A percentile compares a stretch with the other conserved stretches of the same genome.
These are phyloP conservation scores for Diorhabda elongata DNA, from an alignment of 1,140 invertebrate species.

Conservation along the genomic window DNA sequence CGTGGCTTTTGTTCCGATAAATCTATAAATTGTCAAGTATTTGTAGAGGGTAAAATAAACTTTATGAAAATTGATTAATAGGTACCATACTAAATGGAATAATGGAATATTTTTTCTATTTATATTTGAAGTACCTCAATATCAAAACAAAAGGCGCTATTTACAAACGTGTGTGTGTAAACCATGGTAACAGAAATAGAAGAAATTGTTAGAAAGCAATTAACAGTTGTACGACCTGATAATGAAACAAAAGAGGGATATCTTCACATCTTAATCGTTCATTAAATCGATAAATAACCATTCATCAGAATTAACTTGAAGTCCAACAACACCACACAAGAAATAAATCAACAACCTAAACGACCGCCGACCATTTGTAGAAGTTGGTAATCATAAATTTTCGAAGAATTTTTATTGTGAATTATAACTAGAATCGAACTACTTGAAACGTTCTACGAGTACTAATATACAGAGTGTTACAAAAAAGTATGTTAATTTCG, in stretches of 20 bases:
- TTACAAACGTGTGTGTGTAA: too few species aligned
- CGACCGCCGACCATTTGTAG: constrained; percentile 5
- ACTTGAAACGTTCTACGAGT: background rate
- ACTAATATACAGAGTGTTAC: too few species aligned
- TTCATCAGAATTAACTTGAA: background rate
- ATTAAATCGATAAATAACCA: constrained; percentile 7
- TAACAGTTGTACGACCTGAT: background rate
- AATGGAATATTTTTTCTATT: too few species aligned
- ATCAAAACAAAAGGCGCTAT: too few species aligned
- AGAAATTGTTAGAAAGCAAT: background rate
- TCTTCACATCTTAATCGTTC: background rate
- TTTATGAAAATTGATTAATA: too few species aligned
- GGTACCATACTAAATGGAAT: too few species aligned
- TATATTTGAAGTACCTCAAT: too few species aligned
- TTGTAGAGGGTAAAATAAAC: too few species aligned
- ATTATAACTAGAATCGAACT: background rate
- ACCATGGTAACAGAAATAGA: background rate
- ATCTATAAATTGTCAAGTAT: too few species aligned
- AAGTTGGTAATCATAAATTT: constrained; percentile 3
- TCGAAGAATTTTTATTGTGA: constrained; percentile 3
- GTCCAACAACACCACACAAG: background rate
- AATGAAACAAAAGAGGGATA: background rate
- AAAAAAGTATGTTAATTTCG: too few species aligned
- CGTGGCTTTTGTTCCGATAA: too few species aligned
- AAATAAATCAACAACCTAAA: constrained; percentile 10